phyloP scores from a whole-genome alignment of 2,888 invertebrate genomes.

The Odontocolon sp. region DNA sequence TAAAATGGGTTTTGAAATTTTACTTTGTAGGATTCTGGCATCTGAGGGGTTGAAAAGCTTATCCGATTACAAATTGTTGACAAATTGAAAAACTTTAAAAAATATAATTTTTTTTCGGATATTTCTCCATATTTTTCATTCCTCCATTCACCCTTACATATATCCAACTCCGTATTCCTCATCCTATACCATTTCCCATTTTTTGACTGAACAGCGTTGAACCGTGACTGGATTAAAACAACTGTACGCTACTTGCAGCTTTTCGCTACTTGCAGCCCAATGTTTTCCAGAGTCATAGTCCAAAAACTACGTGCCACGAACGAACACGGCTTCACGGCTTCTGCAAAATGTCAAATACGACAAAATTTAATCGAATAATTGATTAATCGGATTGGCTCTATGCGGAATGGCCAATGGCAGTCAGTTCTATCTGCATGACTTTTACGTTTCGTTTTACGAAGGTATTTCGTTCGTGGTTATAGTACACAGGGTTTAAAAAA shows the following conservation, averaged over 20 bases:
- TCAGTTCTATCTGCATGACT: not conserved
- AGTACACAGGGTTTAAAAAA: no score
- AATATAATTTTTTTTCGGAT: no score
- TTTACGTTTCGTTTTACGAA: slow-evolving; percentile 16
- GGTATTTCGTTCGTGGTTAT: not conserved
- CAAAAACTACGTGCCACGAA: slow-evolving; percentile 84
- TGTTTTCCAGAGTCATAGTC: slow-evolving; percentile 83
- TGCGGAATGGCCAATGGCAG: not conserved
- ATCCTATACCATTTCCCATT: no score
- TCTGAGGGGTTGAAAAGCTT: no score
- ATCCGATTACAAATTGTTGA: no score
- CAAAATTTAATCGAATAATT: slow-evolving; percentile 10
- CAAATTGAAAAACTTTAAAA: no score
- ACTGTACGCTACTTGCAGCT: not conserved
- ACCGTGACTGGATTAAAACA: slow-evolving; percentile 82
- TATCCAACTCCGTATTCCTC: no score
- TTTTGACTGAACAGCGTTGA: no score
- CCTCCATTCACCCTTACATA: not conserved
- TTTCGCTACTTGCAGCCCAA: slow-evolving; percentile 77
- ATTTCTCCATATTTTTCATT: no score
- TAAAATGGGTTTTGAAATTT: no score
- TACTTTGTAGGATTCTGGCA: no score
- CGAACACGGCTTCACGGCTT: slow-evolving; percentile 83
- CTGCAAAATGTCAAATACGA: not conserved
- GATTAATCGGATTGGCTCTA: slow-evolving; percentile 7